phyloP scores from a whole-genome alignment of 2,113 vertebrate species.

The Aspidoscelis tigris region DNA sequence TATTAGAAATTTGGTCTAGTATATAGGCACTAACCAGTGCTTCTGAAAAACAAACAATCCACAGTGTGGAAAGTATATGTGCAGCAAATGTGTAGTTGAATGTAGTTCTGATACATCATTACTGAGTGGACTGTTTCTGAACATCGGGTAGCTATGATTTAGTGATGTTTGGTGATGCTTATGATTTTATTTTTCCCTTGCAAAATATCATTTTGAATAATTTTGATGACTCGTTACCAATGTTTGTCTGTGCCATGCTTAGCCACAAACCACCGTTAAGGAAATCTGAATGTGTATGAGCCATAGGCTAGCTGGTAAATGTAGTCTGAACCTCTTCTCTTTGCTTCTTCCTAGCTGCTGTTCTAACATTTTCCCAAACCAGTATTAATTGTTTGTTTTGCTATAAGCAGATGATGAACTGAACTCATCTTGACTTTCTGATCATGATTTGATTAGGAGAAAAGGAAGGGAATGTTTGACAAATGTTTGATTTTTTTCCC shows the following conservation, averaged over 20 bases:
- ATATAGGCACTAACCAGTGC: too few relatives aligned
- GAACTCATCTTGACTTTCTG: background rate
- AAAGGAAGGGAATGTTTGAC: background rate
- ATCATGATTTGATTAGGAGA: background rate
- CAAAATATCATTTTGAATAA: background rate
- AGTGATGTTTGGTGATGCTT: background rate
- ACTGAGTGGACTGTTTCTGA: background rate
- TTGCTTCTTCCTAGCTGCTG: background rate
- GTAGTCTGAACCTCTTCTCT: background rate
- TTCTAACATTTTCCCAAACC: background rate
- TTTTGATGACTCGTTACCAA: background rate
- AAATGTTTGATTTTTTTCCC: background rate
- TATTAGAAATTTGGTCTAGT: background rate
- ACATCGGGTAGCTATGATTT: background rate
- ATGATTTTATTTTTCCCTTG: background rate
- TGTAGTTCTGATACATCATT: background rate
- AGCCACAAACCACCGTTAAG: background rate
- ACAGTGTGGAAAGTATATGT: too few relatives aligned
- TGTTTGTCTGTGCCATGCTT: background rate
- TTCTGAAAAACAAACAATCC: too few relatives aligned
- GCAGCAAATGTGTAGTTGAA: background rate
- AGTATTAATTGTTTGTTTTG: background rate
- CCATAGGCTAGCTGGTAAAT: background rate
- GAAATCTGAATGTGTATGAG: background rate
- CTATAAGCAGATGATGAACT: background rate